Conservation (phyloP, 2,797 vertebrate species). For the Hozukius guyotensis region DNA sequence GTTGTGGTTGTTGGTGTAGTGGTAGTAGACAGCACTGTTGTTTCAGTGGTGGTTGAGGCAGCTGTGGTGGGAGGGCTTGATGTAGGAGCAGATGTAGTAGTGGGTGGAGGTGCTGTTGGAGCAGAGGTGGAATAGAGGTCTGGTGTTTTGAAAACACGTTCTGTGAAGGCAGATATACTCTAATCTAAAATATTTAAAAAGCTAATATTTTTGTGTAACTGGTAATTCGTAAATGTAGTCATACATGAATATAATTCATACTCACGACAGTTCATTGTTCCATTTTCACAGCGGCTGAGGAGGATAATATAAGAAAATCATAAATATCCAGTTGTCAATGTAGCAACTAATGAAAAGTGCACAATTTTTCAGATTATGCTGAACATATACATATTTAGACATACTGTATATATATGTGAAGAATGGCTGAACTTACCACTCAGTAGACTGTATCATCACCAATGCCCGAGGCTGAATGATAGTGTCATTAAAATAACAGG, state of each 20-base stretch:
- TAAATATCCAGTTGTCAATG: background rate
- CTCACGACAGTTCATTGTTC: conserved; percentile 67
- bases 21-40: no score
- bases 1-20: background rate
- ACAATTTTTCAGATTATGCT: background rate
- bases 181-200: background rate
- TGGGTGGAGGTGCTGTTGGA: conserved; percentile 1
- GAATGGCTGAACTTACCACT: conserved; percentile 71
- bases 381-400: background rate
- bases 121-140: background rate
- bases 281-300: conserved; percentile 65
- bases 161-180: background rate
- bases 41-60: background rate
- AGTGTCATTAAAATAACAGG: conserved; percentile 81
- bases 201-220: background rate
- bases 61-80: background rate
- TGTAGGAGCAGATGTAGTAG: background rate
- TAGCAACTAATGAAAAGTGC: background rate
- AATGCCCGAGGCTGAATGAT: conserved; percentile 43
- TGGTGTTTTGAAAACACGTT: background rate
- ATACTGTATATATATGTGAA: background rate
- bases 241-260: background rate
- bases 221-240: background rate
- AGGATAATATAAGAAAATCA: conserved; percentile 2
- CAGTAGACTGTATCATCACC: conserved; percentile 17